These are phyloP conservation scores for Kryptopterus vitreolus DNA, from an alignment of 2,797 vertebrate genomes.

Conservation along the genomic window DNA sequence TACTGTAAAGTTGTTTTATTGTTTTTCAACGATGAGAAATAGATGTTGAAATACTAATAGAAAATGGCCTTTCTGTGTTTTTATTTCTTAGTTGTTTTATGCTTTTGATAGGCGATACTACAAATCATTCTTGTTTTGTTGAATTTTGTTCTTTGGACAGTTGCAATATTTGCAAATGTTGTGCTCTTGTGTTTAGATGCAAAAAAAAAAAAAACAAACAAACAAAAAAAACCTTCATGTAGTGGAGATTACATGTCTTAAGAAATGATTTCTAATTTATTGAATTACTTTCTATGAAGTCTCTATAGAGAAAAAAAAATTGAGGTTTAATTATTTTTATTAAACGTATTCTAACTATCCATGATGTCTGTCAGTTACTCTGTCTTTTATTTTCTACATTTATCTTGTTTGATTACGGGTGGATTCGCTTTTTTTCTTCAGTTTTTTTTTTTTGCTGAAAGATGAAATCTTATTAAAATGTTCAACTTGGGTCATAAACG, in stretches of 20 bases:
- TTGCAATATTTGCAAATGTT: slow-evolving; percentile 97
- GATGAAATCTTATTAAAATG: not conserved
- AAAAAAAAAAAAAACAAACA: slow-evolving; percentile 62
- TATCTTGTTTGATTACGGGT: not conserved
- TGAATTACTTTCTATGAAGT: slow-evolving; percentile 99
- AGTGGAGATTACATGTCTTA: slow-evolving; percentile 94
- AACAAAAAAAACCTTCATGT: slow-evolving; percentile 86
- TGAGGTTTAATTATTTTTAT: slow-evolving; percentile 99
- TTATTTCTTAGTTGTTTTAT: slow-evolving; percentile 71
- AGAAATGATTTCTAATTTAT: slow-evolving; percentile 99
- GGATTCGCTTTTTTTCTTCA: not conserved
- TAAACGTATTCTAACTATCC: slow-evolving; percentile 99
- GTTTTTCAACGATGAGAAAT: slow-evolving; percentile 68
- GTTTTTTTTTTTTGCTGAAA: slow-evolving; percentile 8
- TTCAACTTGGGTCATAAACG: not conserved
- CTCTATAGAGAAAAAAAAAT: slow-evolving; percentile 95
- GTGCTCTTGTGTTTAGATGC: slow-evolving; percentile 95
- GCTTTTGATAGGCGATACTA: slow-evolving; percentile 74
- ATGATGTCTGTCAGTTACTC: slow-evolving; percentile 74
- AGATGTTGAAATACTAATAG: slow-evolving; percentile 79
- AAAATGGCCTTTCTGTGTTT: slow-evolving; percentile 74
- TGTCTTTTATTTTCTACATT: slow-evolving; percentile 16
- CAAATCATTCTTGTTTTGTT: slow-evolving; percentile 73
- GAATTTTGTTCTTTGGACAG: slow-evolving; percentile 81
- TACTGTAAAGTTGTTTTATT: slow-evolving; percentile 66